Evolutionary conservation across 2,797 vertebrate species (phyloP).

Genomic region (Heliangelus exortis): DNA sequence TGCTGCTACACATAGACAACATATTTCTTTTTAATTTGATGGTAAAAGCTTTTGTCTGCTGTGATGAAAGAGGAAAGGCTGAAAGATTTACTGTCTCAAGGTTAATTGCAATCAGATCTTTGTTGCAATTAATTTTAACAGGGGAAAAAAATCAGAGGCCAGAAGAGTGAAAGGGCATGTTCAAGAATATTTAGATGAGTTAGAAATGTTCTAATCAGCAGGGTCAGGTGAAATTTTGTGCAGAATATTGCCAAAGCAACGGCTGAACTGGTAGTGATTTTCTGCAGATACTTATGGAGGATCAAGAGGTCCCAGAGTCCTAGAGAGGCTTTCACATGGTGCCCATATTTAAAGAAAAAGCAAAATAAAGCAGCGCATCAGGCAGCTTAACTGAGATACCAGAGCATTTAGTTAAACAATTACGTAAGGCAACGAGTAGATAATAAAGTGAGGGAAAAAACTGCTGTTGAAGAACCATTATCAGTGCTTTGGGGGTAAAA

Average conservation of each 20-base stretch:
- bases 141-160: background rate
- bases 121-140: conserved; percentile 42
- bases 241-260: background rate
- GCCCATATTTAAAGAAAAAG: background rate
- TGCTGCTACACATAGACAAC: background rate
- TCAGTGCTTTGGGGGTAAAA: background rate
- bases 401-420: background rate
- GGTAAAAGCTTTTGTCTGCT: conserved; percentile 2
- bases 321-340: background rate
- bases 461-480: background rate
- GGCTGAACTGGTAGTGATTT: background rate
- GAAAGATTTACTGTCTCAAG: conserved; percentile 34
- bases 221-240: background rate
- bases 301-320: background rate
- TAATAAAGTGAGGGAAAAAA: background rate
- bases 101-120: conserved; percentile 52
- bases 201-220: conserved; percentile 38
- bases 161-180: background rate
- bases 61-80: background rate
- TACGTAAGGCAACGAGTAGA: background rate
- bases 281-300: background rate
- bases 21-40: conserved; percentile 27
- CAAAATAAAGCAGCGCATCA: background rate
- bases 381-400: background rate
- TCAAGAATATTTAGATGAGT: conserved; percentile 17